Evolutionary conservation across 2,797 vertebrate species (phyloP), one percentile per base, ranked within the genome.

Genomic region (Bucorvus abyssinicus): DNA sequence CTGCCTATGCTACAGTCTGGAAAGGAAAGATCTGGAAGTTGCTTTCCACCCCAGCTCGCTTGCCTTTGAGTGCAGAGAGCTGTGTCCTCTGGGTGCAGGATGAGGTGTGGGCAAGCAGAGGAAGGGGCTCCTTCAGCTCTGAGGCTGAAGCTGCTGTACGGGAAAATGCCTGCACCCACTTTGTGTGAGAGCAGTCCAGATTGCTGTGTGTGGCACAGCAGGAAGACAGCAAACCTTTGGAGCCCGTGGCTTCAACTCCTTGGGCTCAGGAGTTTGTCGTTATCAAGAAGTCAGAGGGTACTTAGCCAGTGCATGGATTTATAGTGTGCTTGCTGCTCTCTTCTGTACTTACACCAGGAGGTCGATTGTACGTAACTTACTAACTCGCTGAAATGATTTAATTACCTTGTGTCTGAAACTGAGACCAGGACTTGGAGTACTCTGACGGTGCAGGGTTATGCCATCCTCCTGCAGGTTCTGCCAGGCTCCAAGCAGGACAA

Each of bases 341-440:
- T 23, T 21, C 9, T 26, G 71, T 38, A 6, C 38, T 61, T 0
- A 0, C 4, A 0, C 75, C 2, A 1, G 47, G 64, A 83, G n/a
- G 29, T 50, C 0, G 0, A 4, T 52, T 89, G 84, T 40, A 9
- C 75, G 32, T 60, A 55, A 30, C 15, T 36, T 34, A 57, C 23
- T 26, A 29, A 45, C n/a, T 84, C 59, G 2, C 23, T 50, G 32
- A 40, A 76, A 36, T 50, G 0, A 50, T n/a, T 79, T 23, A 24
- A 77, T 56, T 74, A 26, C 30, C 44, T 40, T 23, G 21, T 60
- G 30, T 65, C 52, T 85, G 64, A 64, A 89, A 36, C 40, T 5
- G 50, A 90, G 65, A 68, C 11, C 27, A 38, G 12, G 4, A 30
- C 40, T 14, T 15, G 24, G 29, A 7, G 17, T 42, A 3, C 74